Conservation (phyloP, 2,113 vertebrate genomes). For the Albula goreensis region DNA sequence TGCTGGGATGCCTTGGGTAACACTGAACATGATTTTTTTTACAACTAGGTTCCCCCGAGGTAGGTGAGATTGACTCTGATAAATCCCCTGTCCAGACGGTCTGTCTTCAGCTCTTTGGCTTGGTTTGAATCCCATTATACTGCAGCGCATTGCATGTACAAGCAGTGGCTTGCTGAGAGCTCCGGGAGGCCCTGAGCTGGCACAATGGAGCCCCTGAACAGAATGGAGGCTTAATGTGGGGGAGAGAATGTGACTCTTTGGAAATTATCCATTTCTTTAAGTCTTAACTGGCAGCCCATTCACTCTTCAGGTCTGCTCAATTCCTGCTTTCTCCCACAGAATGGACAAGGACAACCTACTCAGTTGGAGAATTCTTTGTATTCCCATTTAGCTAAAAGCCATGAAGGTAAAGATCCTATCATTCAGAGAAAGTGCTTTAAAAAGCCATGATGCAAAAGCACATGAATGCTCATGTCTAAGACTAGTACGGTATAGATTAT, state of each 20-base stretch:
- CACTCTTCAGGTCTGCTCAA: not conserved
- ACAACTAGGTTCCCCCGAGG: not conserved
- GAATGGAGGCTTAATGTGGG: not conserved
- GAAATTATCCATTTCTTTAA: not conserved
- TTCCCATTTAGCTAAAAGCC: not conserved
- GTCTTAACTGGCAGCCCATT: slow-evolving; percentile 1
- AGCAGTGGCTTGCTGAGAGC: slow-evolving; percentile 8
- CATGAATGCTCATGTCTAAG: not conserved
- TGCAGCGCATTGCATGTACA: slow-evolving; percentile 18
- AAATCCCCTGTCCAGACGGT: slow-evolving; percentile 1
- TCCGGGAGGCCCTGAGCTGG: not conserved
- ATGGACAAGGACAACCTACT: not conserved
- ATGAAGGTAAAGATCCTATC: not conserved
- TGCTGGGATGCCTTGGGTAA: not conserved
- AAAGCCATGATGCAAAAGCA: not conserved
- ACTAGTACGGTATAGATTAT: not conserved
- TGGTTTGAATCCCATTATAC: slow-evolving; percentile 7
- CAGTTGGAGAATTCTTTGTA: not conserved
- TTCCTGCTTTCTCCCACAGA: not conserved
- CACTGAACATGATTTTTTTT: not conserved
- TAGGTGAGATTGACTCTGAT: not conserved
- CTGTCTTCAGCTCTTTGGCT: not conserved
- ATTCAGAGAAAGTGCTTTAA: not conserved
- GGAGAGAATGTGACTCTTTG: not conserved
- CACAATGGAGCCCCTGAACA: not conserved